Evolutionary conservation across 2,797 vertebrate species (phyloP), one percentile per base, ranked within the genome.

Genomic region (Sebastolobus altivelis): DNA sequence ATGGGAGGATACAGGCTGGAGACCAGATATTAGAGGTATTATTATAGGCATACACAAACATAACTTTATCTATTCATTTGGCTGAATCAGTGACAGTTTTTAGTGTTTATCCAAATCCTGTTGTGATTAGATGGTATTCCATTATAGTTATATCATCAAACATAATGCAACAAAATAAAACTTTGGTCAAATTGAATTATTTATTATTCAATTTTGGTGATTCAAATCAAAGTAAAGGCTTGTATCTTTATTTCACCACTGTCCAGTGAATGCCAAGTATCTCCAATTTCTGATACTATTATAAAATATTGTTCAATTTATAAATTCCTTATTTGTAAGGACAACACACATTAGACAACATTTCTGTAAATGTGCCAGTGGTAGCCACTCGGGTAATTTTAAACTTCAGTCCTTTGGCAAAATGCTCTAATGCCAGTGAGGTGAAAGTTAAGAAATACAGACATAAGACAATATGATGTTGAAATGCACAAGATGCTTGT

Each of bases 21-120:
- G 98, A 99, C 93, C 97, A 98, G 85, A 97, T 99, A 92, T 92
- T 99, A 86, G 97, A 99, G 97, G 98, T 99, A 90, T 5, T 58
- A 90, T 5, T 56, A 60, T 38, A 35, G 4, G 63, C 16, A 46
- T 9, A 81, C 54, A 65, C 4, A 56, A 25, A 72, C 49, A 60
- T 12, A 37, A 4, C 2, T 5, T 58, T 31, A 25, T 38, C 2
- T 68, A n/a, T 22, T 52, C 0, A 8, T 58, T 33, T 46, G 49
- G 20, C 25, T 29, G 31, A 56, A 14, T 70, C n/a, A 46, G 6
- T 29, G 4, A n/a, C 14, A 12, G 25, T 18, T 1, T 9, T 60
- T 12, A 31, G 4, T 29, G 11, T 5, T 12, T 1, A 11, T 65
- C 6, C 4, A 40, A 58, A 71, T 6, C 4, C 4, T 9, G 35